Percentiles rank a stretch among this genome's conserved stretches.
Evolutionary conservation across 2,113 vertebrate genomes (phyloP).

Genomic region (Rhabdornis inornatus): DNA sequence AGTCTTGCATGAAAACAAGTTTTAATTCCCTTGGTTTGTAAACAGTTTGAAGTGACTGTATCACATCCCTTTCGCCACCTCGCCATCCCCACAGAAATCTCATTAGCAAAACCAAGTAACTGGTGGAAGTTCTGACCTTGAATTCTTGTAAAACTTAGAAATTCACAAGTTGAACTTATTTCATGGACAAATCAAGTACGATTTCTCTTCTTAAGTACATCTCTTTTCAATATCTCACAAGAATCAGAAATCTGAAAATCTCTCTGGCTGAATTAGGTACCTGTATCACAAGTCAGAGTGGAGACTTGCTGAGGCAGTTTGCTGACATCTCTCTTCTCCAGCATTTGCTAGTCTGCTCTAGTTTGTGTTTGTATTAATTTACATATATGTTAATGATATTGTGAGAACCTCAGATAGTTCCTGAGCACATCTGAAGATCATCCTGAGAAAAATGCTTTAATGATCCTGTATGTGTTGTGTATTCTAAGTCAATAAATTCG

Average conservation of each 20-base stretch:
- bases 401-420: background rate
- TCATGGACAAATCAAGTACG: background rate
- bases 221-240: background rate
- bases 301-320: background rate
- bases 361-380: background rate
- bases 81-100: background rate
- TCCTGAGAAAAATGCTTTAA: background rate
- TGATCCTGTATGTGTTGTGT: fast-evolving
- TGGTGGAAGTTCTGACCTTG: background rate
- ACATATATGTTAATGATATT: background rate
- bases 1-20: background rate
- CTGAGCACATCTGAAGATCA: background rate
- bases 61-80: background rate
- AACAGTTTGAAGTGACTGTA: background rate
- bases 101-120: background rate
- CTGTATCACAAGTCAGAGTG: background rate
- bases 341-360: background rate
- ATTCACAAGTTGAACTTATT: background rate
- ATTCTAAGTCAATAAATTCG: background rate
- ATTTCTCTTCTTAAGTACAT: background rate
- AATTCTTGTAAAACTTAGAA: background rate
- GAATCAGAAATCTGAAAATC: background rate
- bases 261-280: background rate
- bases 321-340: background rate
- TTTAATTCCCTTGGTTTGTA: background rate